Evolutionary conservation across 2,113 vertebrate species (phyloP).

Genomic region (Lethenteron reissneri): DNA sequence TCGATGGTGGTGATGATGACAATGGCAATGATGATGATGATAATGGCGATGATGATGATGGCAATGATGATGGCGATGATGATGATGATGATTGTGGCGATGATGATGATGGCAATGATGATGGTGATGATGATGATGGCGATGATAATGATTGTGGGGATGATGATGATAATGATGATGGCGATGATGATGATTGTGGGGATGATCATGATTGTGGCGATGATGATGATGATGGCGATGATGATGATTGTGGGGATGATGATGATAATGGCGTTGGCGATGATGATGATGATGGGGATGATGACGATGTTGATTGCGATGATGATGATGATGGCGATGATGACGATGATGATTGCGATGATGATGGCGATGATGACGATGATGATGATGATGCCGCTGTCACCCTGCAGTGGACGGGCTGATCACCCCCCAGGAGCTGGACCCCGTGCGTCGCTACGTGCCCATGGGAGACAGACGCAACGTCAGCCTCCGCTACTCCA

Average conservation of each 20-base stretch:
- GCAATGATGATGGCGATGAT: background rate
- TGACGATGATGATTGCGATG: background rate
- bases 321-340: background rate
- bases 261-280: background rate
- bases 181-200: background rate
- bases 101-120: background rate
- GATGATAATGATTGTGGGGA: background rate
- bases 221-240: background rate
- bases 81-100: background rate
- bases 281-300: background rate
- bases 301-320: background rate
- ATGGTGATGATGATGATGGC: background rate
- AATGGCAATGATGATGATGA: background rate
- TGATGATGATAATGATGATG: background rate
- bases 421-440: conserved; percentile 72
- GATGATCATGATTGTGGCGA: background rate
- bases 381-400: background rate
- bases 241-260: background rate
- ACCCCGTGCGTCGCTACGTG: conserved; percentile 60
- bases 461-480: conserved; percentile 53
- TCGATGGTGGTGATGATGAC: background rate
- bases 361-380: background rate
- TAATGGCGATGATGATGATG: background rate
- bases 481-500: conserved; percentile 85
- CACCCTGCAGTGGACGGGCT: conserved; percentile 46